A percentile compares a stretch with the other conserved stretches of the same genome.
Conservation (phyloP, 2,888 invertebrate species). For the Aporophyla nigra region DNA sequence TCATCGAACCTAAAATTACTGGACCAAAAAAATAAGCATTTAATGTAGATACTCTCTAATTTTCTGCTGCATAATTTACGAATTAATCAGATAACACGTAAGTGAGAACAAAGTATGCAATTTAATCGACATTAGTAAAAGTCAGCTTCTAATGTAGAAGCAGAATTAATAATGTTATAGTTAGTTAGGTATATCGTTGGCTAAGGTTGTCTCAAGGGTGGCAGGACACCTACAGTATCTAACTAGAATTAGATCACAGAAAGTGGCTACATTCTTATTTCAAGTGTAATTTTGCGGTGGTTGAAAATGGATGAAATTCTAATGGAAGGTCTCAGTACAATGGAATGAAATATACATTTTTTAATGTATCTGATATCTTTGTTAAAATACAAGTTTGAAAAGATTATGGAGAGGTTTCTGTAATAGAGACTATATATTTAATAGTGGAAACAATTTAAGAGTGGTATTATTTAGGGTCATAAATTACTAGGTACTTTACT, state of each 20-base stretch:
- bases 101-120: conserved; percentile 41
- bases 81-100: conserved; percentile 22
- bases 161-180: conserved; percentile 47
- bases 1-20: background rate
- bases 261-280: conserved; percentile 42
- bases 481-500: background rate
- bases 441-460: background rate
- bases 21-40: background rate
- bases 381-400: background rate
- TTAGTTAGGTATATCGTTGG: conserved; percentile 7
- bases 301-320: conserved; percentile 34
- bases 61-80: conserved; percentile 32
- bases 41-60: conserved; percentile 5
- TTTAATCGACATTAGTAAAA: conserved; percentile 49
- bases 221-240: conserved; percentile 35
- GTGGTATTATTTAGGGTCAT: background rate
- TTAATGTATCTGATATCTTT: conserved; percentile 22
- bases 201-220: conserved; percentile 68
- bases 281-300: conserved; percentile 27
- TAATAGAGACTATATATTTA: background rate
- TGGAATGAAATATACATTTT: conserved; percentile 32
- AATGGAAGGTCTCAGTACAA: conserved; percentile 32
- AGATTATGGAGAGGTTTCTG: background rate
- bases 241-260: conserved; percentile 35
- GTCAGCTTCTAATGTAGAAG: conserved; percentile 26